These are phyloP conservation scores for Ochotona curzoniae DNA, from an alignment of 2,113 vertebrate species.

Conservation along the genomic window DNA sequence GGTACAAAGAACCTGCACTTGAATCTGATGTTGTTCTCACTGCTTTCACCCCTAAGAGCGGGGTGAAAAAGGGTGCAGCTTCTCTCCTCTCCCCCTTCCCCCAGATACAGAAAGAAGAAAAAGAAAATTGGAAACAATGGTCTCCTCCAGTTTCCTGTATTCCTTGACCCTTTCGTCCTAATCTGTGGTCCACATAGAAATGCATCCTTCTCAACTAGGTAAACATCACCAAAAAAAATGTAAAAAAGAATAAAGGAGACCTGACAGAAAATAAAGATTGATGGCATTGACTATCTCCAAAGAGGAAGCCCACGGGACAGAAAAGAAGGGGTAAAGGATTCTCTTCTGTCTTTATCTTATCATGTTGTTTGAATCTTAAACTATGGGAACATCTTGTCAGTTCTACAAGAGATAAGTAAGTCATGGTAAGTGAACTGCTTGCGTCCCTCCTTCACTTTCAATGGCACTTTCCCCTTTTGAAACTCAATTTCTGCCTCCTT, in stretches of 20 bases:
- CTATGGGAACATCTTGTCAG: not conserved
- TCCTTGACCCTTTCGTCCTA: no score
- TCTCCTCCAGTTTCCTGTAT: no score
- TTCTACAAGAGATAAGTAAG: slow-evolving; percentile 40
- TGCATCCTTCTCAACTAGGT: no score
- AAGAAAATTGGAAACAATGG: no score
- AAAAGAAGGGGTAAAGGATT: not conserved
- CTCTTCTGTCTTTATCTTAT: not conserved
- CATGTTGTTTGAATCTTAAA: slow-evolving; percentile 3
- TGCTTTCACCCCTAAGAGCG: no score
- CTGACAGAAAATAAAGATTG: not conserved
- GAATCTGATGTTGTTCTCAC: no score
- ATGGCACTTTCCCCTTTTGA: slow-evolving; percentile 8
- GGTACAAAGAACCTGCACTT: no score
- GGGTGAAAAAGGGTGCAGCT: no score
- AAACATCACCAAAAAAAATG: no score
- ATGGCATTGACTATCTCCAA: not conserved
- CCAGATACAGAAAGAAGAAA: no score
- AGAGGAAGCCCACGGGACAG: not conserved
- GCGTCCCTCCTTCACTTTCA: not conserved
- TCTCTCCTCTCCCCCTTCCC: no score
- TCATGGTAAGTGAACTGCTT: not conserved
- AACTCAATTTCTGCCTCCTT: not conserved
- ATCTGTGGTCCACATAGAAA: no score
- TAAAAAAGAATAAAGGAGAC: not conserved